phyloP scores from a whole-genome alignment of 2,797 vertebrate genomes.

The Peromyscus attwateri region DNA sequence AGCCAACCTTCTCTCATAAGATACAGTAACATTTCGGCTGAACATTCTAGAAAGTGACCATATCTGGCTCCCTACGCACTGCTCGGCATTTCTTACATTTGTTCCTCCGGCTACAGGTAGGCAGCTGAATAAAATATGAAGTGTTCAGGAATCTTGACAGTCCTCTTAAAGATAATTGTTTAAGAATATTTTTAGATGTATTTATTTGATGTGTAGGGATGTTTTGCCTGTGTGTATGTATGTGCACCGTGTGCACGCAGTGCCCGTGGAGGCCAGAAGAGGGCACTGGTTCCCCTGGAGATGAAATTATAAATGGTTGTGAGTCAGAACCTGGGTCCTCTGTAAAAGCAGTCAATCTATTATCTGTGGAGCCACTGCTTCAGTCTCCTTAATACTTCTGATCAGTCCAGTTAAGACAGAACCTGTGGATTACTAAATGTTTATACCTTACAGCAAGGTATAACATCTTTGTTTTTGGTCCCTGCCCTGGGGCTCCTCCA shows the following conservation, averaged over 20 bases:
- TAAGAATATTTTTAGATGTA: neutral
- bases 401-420: neutral
- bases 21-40: neutral
- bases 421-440: conserved; percentile 1
- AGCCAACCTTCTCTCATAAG: neutral
- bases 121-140: conserved; percentile 24
- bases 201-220: neutral
- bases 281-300: neutral
- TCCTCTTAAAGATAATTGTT: neutral
- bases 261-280: neutral
- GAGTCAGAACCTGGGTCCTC: neutral
- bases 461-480: neutral
- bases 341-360: neutral
- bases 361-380: neutral
- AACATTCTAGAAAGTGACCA: conserved; percentile 30
- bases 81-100: conserved; percentile 41
- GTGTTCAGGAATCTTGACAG: neutral
- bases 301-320: neutral
- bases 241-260: neutral
- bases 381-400: neutral
- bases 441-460: neutral
- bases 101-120: conserved; percentile 2
- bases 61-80: neutral
- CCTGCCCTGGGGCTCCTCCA: neutral
- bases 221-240: neutral